Conservation (phyloP, 2,888 invertebrate genomes). For the Cataglyphis albicans region DNA sequence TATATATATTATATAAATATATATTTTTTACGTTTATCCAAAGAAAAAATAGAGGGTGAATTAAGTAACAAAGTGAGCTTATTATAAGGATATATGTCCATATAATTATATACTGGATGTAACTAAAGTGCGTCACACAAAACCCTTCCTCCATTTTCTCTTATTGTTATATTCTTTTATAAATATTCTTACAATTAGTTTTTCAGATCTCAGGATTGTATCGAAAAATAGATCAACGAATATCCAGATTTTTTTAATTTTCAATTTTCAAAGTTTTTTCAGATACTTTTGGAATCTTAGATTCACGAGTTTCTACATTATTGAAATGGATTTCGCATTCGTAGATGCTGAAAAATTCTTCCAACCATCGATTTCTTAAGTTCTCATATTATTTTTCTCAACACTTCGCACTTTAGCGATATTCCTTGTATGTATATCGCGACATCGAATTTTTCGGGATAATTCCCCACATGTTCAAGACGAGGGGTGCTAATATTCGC, state of each 20-base stretch:
- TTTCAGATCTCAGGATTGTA: background rate
- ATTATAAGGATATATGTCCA: slow-evolving; percentile 72
- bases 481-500: slow-evolving; percentile 76
- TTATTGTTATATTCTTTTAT: background rate
- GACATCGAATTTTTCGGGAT: slow-evolving; percentile 72
- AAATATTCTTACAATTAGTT: background rate
- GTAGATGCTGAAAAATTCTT: background rate
- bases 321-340: background rate
- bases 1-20: slow-evolving; percentile 75
- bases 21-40: slow-evolving; percentile 84
- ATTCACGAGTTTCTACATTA: background rate
- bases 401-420: slow-evolving; percentile 35
- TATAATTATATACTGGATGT: slow-evolving; percentile 55
- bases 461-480: slow-evolving; percentile 68
- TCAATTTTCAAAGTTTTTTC: background rate
- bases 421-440: slow-evolving; percentile 52
- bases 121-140: slow-evolving; percentile 36
- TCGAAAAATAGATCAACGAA: background rate
- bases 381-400: slow-evolving; percentile 3
- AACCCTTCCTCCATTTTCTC: background rate
- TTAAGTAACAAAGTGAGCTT: slow-evolving; percentile 77
- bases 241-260: background rate
- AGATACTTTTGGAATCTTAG: background rate
- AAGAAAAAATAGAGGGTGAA: slow-evolving; percentile 80
- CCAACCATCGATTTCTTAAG: background rate